Evolutionary conservation across 2,797 vertebrate species (phyloP), one percentile per base, ranked within the genome.

Genomic region (Macrochelys suwanniensis): DNA sequence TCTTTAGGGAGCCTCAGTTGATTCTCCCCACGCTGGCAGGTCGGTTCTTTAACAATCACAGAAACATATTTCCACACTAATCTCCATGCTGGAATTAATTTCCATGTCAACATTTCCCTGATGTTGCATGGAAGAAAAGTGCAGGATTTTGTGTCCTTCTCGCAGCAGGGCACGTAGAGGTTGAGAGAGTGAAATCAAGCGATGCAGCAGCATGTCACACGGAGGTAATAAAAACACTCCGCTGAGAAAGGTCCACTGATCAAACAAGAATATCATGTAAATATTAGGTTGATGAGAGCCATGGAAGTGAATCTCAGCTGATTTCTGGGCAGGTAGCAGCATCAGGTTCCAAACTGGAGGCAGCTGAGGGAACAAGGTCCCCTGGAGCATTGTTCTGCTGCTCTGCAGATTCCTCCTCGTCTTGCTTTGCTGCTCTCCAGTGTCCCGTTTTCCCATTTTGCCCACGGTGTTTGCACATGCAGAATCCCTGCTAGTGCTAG

Each of bases 241-340:
- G 77, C 53, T 28, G 49, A 56, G 56, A 87, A 80, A 78, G 78
- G 23, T 91, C 47, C 68, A 4, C 65, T 80, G 5, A 88, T 77
- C 13, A 21, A 56, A 54, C 28, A 3, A 0, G 71, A 61, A 12
- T 37, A 28, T 0, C 0, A 12, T 5, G 31, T 19, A 16, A 57
- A 85, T 31, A 12, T 82, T 6, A 6, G 57, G 8, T 19, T 3
- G 5, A 7, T 0, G 5, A 25, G 76, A 83, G 61, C 54, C 4
- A 0, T 15, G 71, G 11, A 23, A 86, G 83, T 0, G 7, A 90
- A 13, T 3, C 51, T 53, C 71, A 82, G 85, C 85, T 89, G 71
- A 84, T 0, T 2, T 56, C 53, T 2, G 82, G 12, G 49, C 2
- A 0, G 17, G 68, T 65, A 71, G 45, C 0, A 0, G 54, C 21